These are phyloP conservation scores for Xanthorhoe spadicearia DNA, from an alignment of 2,888 invertebrate species.

Conservation along the genomic window DNA sequence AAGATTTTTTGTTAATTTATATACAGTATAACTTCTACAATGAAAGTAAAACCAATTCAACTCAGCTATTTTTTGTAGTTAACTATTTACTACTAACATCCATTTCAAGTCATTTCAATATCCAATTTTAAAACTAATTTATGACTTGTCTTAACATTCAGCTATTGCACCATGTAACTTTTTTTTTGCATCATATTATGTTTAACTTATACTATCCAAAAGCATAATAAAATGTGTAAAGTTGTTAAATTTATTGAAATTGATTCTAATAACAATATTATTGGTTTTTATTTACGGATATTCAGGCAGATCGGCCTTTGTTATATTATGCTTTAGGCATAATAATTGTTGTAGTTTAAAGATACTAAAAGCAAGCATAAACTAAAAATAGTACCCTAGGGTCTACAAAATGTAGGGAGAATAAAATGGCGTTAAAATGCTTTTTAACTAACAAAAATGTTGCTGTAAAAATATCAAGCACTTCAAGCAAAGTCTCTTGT, in stretches of 20 bases:
- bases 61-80: background rate
- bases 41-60: slow-evolving; percentile 15
- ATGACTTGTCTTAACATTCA: slow-evolving; percentile 30
- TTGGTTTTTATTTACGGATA: no score
- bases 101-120: slow-evolving; percentile 9
- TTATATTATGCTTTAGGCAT: background rate
- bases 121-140: slow-evolving; percentile 24
- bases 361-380: slow-evolving; percentile 10
- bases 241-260: background rate
- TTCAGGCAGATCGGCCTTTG: background rate
- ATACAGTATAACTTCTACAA: slow-evolving; percentile 31
- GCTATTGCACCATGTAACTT: slow-evolving; percentile 50
- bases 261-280: background rate
- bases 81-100: slow-evolving; percentile 5
- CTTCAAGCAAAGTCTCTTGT: slow-evolving; percentile 44
- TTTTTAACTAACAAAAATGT: slow-evolving; percentile 13
- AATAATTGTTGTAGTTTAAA: background rate
- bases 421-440: slow-evolving; percentile 27
- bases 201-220: background rate
- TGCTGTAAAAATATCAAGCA: slow-evolving; percentile 40
- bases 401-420: slow-evolving; percentile 21
- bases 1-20: slow-evolving; percentile 32
- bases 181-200: background rate
- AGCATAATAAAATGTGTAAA: background rate
- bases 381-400: slow-evolving; percentile 1